A percentile compares a stretch with the other conserved stretches of the same genome.
Conservation (phyloP, 2,888 invertebrate species). For the Hypsopygia costalis region DNA sequence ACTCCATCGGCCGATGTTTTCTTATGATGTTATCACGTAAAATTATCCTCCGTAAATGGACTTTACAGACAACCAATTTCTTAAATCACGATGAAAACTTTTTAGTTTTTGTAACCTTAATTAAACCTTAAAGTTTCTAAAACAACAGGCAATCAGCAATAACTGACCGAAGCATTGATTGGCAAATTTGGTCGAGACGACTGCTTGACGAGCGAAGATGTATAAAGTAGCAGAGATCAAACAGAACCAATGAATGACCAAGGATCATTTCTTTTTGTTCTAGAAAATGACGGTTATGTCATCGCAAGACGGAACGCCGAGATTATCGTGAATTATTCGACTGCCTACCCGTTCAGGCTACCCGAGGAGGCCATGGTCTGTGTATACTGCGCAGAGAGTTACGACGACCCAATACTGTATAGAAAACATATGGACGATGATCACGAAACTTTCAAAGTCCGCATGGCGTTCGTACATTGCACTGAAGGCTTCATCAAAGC, state of each 20-base stretch:
- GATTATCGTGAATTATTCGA: constrained; percentile 63
- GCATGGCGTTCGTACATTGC: constrained; percentile 57
- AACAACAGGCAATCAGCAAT: too few relatives aligned
- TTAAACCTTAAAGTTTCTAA: too few relatives aligned
- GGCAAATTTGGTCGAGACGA: too few relatives aligned
- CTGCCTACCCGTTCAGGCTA: constrained; percentile 70
- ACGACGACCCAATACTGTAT: constrained; percentile 48
- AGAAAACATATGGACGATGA: constrained; percentile 60
- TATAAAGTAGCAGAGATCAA: not conserved
- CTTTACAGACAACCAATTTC: too few relatives aligned
- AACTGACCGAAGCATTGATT: too few relatives aligned
- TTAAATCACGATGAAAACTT: too few relatives aligned
- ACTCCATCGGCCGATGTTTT: too few relatives aligned
- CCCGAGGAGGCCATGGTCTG: constrained; percentile 64
- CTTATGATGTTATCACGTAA: too few relatives aligned
- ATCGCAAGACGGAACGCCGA: constrained; percentile 69
- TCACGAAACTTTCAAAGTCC: constrained; percentile 49
- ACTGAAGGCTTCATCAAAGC: constrained; percentile 61
- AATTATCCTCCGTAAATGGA: too few relatives aligned
- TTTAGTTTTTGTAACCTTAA: too few relatives aligned
- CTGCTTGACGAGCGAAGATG: too few relatives aligned
- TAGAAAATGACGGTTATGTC: constrained; percentile 63
- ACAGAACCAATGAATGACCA: constrained; percentile 49
- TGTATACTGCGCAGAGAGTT: constrained; percentile 64
- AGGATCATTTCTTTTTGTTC: constrained; percentile 72